Base-by-base conservation (phyloP, 2,888 invertebrate species). In the Branchellion lobata region DNA sequence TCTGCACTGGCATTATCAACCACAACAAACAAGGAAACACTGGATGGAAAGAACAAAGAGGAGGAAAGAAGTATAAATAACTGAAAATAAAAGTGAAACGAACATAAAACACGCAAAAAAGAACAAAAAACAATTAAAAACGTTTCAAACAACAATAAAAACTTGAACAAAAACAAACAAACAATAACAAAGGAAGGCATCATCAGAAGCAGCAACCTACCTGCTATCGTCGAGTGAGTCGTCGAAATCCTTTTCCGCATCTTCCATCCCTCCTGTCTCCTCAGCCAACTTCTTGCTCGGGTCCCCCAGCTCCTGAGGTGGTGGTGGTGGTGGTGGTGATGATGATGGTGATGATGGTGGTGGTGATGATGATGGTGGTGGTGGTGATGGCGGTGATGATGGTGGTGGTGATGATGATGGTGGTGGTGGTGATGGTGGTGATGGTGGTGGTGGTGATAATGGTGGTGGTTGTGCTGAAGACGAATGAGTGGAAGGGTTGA, bases 291-390 rank as follows among this genome's bases (percentile, higher is more conserved):
- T 89, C 80, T 88, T 88, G 18, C 90, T 89, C 1, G 91, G 90
- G 85, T 93, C 92, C 3, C 92, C 91, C 79, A 94, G 88, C 85
- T 94, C 94, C 86, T 88, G 80, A 24, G 11, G 29, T 36, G 21
- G 34, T 33, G 34, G 27, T 27, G 8, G 31, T 31, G 34, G 11
- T 40, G 33, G 61, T 8, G 61, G 18, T 2, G 36, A n/a, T n/a
- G 77, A 24, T n/a, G 21, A 40, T 8, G 40, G 40, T 40, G 40
- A 40, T 40, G 40, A 14, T 8, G 40, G 40, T 40, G 40, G 40
- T 40, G 40, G 14, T 40, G 40, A 14, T 40, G 40, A 40, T 40
- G 40, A 40, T 40, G 40, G 40, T 8, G 14, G 40, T 31, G 33
- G 24, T n/a, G 18, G 73, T 14, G 5, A 1, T 18, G 33, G 21